Evolutionary conservation across 2,113 vertebrate genomes (phyloP).

Genomic region (Chionomys nivalis): DNA sequence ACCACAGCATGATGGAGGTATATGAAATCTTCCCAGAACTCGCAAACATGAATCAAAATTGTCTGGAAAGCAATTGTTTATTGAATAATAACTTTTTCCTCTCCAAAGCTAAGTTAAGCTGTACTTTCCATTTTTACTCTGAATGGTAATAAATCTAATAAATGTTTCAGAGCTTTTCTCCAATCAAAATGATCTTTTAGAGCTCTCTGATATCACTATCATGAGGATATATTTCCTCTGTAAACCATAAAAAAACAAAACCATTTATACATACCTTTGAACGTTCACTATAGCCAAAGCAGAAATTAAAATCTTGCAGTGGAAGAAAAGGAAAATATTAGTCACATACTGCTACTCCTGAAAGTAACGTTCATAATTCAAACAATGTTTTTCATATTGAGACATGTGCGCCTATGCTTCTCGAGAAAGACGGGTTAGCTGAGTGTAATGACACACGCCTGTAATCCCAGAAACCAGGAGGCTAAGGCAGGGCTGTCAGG

Average conservation of each 20-base stretch:
- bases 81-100: constrained; percentile 40
- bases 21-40: constrained; percentile 37
- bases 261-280: neutral
- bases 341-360: neutral
- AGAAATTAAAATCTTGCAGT: neutral
- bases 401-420: neutral
- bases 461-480: neutral
- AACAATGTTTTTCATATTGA: neutral
- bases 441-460: neutral
- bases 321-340: constrained; percentile 4
- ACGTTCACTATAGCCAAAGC: neutral
- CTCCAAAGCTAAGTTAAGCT: constrained; percentile 25
- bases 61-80: neutral
- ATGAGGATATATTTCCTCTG: neutral
- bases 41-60: constrained; percentile 24
- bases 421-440: neutral
- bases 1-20: neutral
- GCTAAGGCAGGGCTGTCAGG: neutral
- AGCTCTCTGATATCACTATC: neutral
- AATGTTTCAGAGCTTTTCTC: constrained; percentile 22
- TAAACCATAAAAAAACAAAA: constrained; percentile 42
- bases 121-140: neutral
- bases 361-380: neutral
- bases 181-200: neutral
- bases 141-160: neutral